Evolutionary conservation across 2,888 invertebrate species (phyloP).

Genomic region (Hyles lineata): DNA sequence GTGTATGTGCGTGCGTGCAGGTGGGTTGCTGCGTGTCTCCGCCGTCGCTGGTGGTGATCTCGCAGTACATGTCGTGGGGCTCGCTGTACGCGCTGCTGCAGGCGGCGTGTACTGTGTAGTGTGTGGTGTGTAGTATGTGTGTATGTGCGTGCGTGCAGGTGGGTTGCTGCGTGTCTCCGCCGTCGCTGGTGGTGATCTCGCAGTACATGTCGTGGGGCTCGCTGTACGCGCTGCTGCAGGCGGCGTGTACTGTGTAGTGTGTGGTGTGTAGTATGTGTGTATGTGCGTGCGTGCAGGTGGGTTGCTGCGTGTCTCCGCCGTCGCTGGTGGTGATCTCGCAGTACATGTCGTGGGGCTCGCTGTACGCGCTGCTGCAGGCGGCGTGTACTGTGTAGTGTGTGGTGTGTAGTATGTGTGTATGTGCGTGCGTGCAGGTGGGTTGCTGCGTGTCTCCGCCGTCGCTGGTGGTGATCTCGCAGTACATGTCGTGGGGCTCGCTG

Average conservation of each 20-base stretch:
- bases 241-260: constrained; percentile 81
- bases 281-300: constrained; percentile 77
- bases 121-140: no score
- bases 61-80: constrained; percentile 97
- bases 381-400: neutral
- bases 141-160: constrained; percentile 91
- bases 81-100: constrained; percentile 97
- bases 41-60: constrained; percentile 96
- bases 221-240: constrained; percentile 95
- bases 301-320: constrained; percentile 95
- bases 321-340: constrained; percentile 97
- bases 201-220: constrained; percentile 99
- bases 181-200: constrained; percentile 96
- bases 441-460: constrained; percentile 93
- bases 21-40: no score
- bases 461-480: constrained; percentile 94
- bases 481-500: constrained; percentile 95
- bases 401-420: no score
- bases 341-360: constrained; percentile 98
- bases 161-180: constrained; percentile 95
- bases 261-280: no score
- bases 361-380: constrained; percentile 94
- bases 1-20: no score
- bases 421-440: constrained; percentile 83
- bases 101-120: no score